Percentiles rank a stretch among this genome's conserved stretches.
Evolutionary conservation across 2,797 vertebrate genomes (phyloP).

Genomic region (Syndactyla subalaris): DNA sequence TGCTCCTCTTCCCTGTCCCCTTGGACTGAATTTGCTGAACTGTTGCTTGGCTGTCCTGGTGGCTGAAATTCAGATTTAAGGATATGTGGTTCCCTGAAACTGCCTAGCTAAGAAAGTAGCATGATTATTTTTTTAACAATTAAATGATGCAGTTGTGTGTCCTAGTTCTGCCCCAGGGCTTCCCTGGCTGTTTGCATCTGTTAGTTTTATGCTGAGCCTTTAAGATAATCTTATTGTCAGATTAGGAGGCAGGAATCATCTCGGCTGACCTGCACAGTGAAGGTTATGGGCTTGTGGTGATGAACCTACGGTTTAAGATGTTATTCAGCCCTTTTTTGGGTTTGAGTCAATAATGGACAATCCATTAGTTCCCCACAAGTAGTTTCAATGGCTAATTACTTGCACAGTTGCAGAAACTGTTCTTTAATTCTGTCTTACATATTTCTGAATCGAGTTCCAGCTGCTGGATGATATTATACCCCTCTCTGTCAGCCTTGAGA

Average conservation of each 20-base stretch:
- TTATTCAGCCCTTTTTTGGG: neutral
- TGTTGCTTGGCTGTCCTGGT: neutral
- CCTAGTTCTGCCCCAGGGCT: neutral
- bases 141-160: neutral
- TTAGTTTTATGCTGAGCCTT: neutral
- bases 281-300: neutral
- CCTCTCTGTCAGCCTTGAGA: neutral
- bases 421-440: conserved; percentile 30
- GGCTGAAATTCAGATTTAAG: neutral
- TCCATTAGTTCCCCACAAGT: conserved; percentile 19
- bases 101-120: neutral
- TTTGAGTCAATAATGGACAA: conserved; percentile 2
- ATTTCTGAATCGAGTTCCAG: conserved; percentile 5
- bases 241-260: neutral
- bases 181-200: neutral
- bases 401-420: conserved; percentile 39
- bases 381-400: conserved; percentile 32
- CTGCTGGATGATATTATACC: conserved; percentile 1
- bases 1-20: neutral
- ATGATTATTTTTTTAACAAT: neutral
- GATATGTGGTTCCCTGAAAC: neutral
- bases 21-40: neutral
- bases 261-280: neutral
- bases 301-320: neutral
- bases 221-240: neutral